Conservation (phyloP, 2,113 vertebrate genomes). For the Saimiri boliviensis region DNA sequence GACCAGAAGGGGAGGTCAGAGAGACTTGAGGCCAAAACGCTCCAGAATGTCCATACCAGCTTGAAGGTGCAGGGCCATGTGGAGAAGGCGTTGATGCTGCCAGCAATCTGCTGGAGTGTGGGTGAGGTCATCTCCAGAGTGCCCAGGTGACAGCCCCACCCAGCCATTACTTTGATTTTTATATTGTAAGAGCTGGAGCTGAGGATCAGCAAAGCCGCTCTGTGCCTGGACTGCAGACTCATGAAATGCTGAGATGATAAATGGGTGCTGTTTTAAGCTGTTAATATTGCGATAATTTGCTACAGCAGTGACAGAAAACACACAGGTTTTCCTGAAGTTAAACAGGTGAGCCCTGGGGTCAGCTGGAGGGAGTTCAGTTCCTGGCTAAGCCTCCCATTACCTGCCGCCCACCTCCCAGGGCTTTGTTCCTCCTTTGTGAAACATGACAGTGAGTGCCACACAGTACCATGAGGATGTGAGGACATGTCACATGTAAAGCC, state of each 20-base stretch:
- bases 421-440: neutral
- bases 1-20: no score
- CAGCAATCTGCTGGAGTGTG: fast-evolving
- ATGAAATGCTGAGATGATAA: fast-evolving
- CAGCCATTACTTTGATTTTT: fast-evolving
- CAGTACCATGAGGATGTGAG: fast-evolving
- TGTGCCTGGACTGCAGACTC: neutral
- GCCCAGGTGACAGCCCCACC: neutral
- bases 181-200: neutral
- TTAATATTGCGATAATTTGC: fast-evolving
- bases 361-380: no score
- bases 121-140: neutral
- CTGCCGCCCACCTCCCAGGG: neutral
- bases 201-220: fast-evolving
- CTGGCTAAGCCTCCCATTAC: no score
- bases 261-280: neutral
- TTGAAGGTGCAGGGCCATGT: fast-evolving
- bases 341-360: neutral
- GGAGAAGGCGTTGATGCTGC: fast-evolving
- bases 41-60: fast-evolving
- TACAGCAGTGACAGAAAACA: no score
- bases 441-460: fast-evolving
- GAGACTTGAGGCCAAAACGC: fast-evolving
- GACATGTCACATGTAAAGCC: neutral
- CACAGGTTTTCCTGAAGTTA: no score